Evolutionary conservation across 2,797 vertebrate genomes (phyloP).

Genomic region (Moxostoma hubbsi): DNA sequence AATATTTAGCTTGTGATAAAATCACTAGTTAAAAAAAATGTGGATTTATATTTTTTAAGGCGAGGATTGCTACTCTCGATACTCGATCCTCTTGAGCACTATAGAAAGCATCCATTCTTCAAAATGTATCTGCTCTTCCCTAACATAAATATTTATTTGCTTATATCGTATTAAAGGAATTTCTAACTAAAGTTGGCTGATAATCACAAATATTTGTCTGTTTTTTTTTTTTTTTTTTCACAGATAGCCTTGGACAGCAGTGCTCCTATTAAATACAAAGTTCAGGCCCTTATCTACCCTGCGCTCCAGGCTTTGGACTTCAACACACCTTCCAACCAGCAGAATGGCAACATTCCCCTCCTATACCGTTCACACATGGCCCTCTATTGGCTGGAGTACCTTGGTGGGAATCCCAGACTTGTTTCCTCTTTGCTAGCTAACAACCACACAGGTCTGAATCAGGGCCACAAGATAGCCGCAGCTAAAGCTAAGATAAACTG

Average conservation of each 20-base stretch:
- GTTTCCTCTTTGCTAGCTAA: conserved; percentile 84
- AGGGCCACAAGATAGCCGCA: conserved; percentile 59
- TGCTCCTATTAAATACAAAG: conserved; percentile 77
- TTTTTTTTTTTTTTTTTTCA: background rate
- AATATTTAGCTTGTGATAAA: no score
- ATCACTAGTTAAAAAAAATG: no score
- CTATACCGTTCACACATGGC: conserved; percentile 84
- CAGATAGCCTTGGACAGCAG: conserved; percentile 82
- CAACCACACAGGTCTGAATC: conserved; percentile 89
- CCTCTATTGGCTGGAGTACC: conserved; percentile 90
- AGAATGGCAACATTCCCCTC: conserved; percentile 87
- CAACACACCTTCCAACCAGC: conserved; percentile 92
- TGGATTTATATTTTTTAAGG: no score
- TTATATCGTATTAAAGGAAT: background rate
- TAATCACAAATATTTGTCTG: background rate
- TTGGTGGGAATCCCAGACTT: conserved; percentile 81
- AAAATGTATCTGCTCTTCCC: no score
- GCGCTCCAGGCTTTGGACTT: conserved; percentile 94
- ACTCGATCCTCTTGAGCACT: no score
- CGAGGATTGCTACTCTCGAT: no score
- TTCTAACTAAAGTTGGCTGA: background rate
- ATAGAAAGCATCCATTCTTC: no score
- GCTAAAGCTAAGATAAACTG: conserved; percentile 82
- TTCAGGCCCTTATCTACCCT: conserved; percentile 92
- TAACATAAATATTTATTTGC: no score